Base-by-base conservation (phyloP, 1,140 invertebrate species). In the Phocides pigmalion region DNA sequence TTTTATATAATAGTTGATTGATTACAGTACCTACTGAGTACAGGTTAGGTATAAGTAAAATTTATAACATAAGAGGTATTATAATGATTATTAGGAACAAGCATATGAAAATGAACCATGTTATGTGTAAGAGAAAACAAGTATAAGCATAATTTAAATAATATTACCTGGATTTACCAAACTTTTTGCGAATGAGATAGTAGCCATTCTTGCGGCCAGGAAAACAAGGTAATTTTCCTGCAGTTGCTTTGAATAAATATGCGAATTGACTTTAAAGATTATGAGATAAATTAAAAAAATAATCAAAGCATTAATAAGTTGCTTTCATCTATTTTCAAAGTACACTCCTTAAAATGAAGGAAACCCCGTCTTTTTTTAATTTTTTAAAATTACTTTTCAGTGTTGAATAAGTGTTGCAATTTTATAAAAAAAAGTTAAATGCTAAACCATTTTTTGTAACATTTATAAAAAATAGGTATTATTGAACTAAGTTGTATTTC, bases 81-180 rank as follows among this genome's bases (percentile, higher is more conserved):
- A 11, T 32, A 11, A 1, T 11, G 1, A 3, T 32, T 32, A 32
- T n/a, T 11, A 32, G 0, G 9, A 32, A 11, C n/a, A n/a, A n/a
- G n/a, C n/a, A n/a, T n/a, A n/a, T 32, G 3, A n/a, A 32, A 32
- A 32, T n/a, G 28, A 11, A 1, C 2, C 9, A n/a, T n/a, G 1
- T 32, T 32, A 32, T 1, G 2, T 11, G n/a, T 32, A 11, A 32
- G n/a, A 32, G 9, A 32, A 32, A 32, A 11, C 9, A 11, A 1
- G 3, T 2, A 1, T 11, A 32, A 11, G 28, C 0, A 1, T 32
- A 11, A 32, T 11, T n/a, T 11, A 32, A 11, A 32, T n/a, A 4
- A 32, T 1, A 32, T 70, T 82, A 90, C 88, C 88, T 87, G 88
- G 88, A 77, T 81, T 90, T 82, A 90, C 86, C 80, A 89, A 88